A percentile compares a stretch with the other conserved stretches of the same genome.
Evolutionary conservation across 2,888 invertebrate genomes (phyloP).

Genomic region (Lamellibrachia satsuma): DNA sequence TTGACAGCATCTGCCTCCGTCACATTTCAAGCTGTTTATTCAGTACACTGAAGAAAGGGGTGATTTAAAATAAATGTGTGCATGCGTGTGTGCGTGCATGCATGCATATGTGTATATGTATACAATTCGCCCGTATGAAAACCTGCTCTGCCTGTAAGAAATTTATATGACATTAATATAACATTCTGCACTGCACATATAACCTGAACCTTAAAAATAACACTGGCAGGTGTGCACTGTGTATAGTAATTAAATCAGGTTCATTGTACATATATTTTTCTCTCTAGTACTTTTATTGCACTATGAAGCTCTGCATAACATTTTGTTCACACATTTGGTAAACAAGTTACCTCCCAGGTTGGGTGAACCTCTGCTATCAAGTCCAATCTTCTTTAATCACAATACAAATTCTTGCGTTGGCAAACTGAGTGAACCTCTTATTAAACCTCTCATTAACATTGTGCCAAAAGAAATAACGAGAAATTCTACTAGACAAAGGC

Average conservation of each 20-base stretch:
- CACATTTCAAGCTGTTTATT: neutral
- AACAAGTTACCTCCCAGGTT: neutral
- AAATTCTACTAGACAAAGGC: neutral
- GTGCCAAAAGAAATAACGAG: neutral
- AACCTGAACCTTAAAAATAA: no score
- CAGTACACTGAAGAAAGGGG: neutral
- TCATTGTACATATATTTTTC: neutral
- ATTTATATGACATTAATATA: no score
- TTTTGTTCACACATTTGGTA: neutral
- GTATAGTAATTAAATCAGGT: no score
- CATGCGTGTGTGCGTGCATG: no score
- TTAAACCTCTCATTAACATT: neutral
- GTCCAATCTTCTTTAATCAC: neutral
- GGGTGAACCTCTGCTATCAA: neutral
- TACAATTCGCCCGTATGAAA: no score
- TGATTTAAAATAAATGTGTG: no score
- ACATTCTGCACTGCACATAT: no score
- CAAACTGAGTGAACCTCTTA: neutral
- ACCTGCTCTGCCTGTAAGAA: no score
- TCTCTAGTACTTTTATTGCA: neutral
- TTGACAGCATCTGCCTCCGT: neutral
- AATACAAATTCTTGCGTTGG: neutral
- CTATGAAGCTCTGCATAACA: neutral
- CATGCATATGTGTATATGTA: no score
- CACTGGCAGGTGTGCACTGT: no score